Evolutionary conservation across 2,888 invertebrate species (phyloP).

Genomic region (Thymelicus sylvestris): DNA sequence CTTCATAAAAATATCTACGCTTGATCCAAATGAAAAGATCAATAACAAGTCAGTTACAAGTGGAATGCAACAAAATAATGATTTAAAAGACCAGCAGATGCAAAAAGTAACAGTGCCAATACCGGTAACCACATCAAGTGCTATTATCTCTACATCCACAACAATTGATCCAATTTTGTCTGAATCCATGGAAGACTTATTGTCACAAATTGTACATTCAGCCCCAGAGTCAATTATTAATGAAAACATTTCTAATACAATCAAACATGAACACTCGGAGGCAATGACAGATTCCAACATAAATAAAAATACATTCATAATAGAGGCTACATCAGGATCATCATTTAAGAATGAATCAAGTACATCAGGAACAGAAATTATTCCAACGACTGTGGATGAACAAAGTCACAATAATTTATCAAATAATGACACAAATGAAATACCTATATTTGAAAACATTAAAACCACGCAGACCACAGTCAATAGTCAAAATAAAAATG

Average conservation of each 20-base stretch:
- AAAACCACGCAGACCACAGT: constrained; percentile 20
- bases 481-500: background rate
- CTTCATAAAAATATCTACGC: constrained; percentile 72
- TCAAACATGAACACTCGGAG: constrained; percentile 17
- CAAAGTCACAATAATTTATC: background rate
- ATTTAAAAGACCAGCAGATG: constrained; percentile 37
- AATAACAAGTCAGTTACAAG: constrained; percentile 40
- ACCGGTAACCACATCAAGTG: constrained; percentile 40
- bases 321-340: background rate
- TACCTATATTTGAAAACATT: background rate
- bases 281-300: constrained; percentile 4
- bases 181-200: constrained; percentile 76
- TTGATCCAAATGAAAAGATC: constrained; percentile 62
- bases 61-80: constrained; percentile 20
- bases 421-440: constrained; percentile 19
- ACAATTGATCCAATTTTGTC: constrained; percentile 73
- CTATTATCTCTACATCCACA: constrained; percentile 48
- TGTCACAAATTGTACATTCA: constrained; percentile 78
- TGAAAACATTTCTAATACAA: constrained; percentile 45
- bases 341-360: constrained; percentile 9
- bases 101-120: constrained; percentile 34
- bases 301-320: constrained; percentile 4
- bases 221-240: constrained; percentile 55
- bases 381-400: too few species aligned
- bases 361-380: background rate